phyloP scores from a whole-genome alignment of 2,888 invertebrate species.

The Anticlea derivata region DNA sequence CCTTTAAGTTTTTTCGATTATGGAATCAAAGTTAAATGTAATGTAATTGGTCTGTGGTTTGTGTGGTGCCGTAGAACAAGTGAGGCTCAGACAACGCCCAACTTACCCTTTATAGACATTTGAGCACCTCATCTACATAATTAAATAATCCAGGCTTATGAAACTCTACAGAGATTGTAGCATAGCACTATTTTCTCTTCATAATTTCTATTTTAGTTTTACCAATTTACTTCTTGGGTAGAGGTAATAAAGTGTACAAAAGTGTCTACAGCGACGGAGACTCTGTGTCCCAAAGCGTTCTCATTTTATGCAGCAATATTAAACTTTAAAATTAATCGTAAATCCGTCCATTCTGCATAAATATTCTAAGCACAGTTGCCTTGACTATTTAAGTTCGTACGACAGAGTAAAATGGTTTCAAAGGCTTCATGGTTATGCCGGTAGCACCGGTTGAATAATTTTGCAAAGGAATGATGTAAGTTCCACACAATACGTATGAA shows the following conservation, averaged over 20 bases:
- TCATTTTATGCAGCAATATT: slow-evolving; percentile 9
- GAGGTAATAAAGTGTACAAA: neutral
- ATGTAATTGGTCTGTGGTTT: too few relatives aligned
- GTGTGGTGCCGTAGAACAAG: too few relatives aligned
- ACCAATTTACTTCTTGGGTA: neutral
- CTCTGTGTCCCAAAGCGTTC: neutral
- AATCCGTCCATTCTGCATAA: slow-evolving; percentile 6
- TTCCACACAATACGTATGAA: neutral
- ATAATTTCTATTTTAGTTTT: too few relatives aligned
- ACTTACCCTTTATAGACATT: too few relatives aligned
- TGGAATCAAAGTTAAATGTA: too few relatives aligned
- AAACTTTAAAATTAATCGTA: slow-evolving; percentile 17
- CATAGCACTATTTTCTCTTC: too few relatives aligned
- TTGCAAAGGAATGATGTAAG: neutral
- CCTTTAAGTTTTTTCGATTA: too few relatives aligned
- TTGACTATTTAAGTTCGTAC: slow-evolving; percentile 3
- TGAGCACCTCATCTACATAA: too few relatives aligned
- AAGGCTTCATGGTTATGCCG: slow-evolving; percentile 3
- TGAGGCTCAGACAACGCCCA: too few relatives aligned
- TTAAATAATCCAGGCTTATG: too few relatives aligned
- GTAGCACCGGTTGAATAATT: neutral
- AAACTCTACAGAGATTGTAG: too few relatives aligned
- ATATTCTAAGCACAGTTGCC: slow-evolving; percentile 12
- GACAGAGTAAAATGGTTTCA: slow-evolving; percentile 5
- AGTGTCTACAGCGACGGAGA: neutral